A percentile compares a stretch with the other conserved stretches of the same genome.
phyloP scores from a whole-genome alignment of 92 coral and sea anemone genomes.

The Parazoanthus swiftii region DNA sequence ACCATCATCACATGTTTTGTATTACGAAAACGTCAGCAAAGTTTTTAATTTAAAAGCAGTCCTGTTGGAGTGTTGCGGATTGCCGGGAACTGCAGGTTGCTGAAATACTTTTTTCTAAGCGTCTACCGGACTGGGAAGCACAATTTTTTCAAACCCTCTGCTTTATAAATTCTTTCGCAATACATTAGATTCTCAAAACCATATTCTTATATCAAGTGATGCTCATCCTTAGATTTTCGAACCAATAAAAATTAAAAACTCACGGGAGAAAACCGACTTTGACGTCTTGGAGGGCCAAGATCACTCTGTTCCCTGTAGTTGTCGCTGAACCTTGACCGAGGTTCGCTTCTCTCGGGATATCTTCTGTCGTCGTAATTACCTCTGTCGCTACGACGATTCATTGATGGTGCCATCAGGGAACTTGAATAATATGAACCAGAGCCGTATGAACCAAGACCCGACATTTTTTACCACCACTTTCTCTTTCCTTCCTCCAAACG shows the following conservation, averaged over 20 bases:
- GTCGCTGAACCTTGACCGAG: conserved; percentile 35
- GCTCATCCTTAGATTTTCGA: background rate
- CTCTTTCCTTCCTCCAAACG: conserved; percentile 11
- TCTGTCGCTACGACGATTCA: conserved; percentile 23
- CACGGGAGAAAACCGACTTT: conserved; percentile 45
- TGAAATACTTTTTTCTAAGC: too few relatives aligned
- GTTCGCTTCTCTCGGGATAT: conserved; percentile 25
- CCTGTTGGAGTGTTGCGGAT: too few relatives aligned
- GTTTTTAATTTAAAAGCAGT: too few relatives aligned
- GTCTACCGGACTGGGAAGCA: background rate
- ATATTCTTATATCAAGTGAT: background rate
- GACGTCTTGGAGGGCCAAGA: conserved; percentile 24
- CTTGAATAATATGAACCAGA: conserved; percentile 35
- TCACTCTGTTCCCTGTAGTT: conserved; percentile 26
- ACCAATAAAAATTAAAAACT: conserved; percentile 4
- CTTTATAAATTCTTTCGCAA: background rate
- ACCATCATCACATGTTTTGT: too few relatives aligned
- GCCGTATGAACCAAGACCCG: conserved; percentile 14
- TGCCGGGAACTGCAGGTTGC: too few relatives aligned
- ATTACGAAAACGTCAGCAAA: too few relatives aligned
- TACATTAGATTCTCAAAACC: background rate
- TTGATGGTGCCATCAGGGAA: conserved; percentile 14
- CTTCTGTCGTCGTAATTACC: conserved; percentile 40
- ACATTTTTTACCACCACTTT: background rate
- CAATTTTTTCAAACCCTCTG: background rate